Base-by-base conservation (phyloP, 2,113 vertebrate genomes). In the Lathamus discolor region DNA sequence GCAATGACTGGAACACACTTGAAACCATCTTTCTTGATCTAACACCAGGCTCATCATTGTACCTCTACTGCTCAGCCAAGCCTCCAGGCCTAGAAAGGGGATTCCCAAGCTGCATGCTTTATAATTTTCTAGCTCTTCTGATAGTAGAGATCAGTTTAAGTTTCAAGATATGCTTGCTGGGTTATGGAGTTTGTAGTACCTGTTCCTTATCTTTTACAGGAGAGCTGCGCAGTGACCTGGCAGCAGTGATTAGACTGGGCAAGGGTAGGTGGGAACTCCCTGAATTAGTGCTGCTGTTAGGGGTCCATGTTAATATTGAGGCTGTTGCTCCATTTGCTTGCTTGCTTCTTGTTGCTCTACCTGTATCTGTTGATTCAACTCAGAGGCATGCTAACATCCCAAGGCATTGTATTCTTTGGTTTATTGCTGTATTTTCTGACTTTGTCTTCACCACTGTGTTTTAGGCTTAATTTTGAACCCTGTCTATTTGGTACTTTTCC, bases 11-110 rank as follows among this genome's bases (percentile, higher is more conserved):
- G 31, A 43, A 82, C 10, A 13, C 11, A 3, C 35, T 7, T 44
- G 31, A 37, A 59, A 41, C 6, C 15, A 7, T 64, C 54, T 86
- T 75, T 16, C 66, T n/a, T 62, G 20, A 48, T 77, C 31, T 72
- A 23, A 28, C 9, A 17, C 19, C 33, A 39, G 6, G 18, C 3
- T 67, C 22, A 49, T 92, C 1, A 0, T 49, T 54, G 33, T 17
- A 54, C 33, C 23, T 79, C 31, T 75, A 3, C 51, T 87, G 43
- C n/a, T 90, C 55, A 79, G 62, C 41, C 41, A 92, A 82, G 18
- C 66, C 88, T 92, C 35, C 22, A 37, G 63, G 73, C 49, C 39
- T 81, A 44, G 29, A 79, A 39, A 49, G 61, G 66, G 29, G 28
- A 63, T 93, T 87, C 46, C 66, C 37, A 67, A 75, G 17, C 13